Base-by-base conservation (phyloP, 1,140 invertebrate genomes). In the Aphis craccivora region DNA sequence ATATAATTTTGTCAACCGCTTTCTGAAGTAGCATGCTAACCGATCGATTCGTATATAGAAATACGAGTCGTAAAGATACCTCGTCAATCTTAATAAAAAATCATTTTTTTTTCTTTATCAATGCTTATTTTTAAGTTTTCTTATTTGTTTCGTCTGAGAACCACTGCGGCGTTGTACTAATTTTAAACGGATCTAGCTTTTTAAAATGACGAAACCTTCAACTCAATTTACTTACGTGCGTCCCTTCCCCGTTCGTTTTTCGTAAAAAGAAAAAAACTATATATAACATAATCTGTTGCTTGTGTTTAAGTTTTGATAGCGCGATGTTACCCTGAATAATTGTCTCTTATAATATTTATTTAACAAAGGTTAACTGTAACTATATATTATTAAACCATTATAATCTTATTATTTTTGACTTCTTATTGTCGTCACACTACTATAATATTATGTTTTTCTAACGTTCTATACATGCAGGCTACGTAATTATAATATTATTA, bases 131-230 rank as follows among this genome's bases (percentile, higher is more conserved):
- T 23, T 43, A 84, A 84, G 40, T 84, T 84, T 43, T 84, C 20
- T 23, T 40, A 84, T 40, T 25, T 5, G 14, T 48, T 48, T 45
- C 6, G 18, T 89, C 45, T 89, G 87, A 89, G 87, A 89, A 89
- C 87, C 87, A 89, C 87, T 89, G 87, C 22, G 86, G 18, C 22
- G 87, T 23, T 35, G 48, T 53, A 89, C 48, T 53, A 37, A 89
- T 51, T 89, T 51, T 89, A 89, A 89, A 89, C 87, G 48, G 20
- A 53, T 89, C 87, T 89, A n/a, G 45, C 30, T 89, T 89, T 88
- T 88, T 51, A 88, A 51, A 88, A 88, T 7, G 86, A 51, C 86
- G 51, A 88, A 88, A 88, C 86, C 86, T 88, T 88, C 45, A 88
- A 89, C 48, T 53, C 48, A 89, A 89, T 89, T 89, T 37, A 89